Percentiles rank a stretch among this genome's conserved stretches.
These are phyloP conservation scores for Etheostoma cragini DNA, from an alignment of 2,113 vertebrate species.

Conservation along the genomic window DNA sequence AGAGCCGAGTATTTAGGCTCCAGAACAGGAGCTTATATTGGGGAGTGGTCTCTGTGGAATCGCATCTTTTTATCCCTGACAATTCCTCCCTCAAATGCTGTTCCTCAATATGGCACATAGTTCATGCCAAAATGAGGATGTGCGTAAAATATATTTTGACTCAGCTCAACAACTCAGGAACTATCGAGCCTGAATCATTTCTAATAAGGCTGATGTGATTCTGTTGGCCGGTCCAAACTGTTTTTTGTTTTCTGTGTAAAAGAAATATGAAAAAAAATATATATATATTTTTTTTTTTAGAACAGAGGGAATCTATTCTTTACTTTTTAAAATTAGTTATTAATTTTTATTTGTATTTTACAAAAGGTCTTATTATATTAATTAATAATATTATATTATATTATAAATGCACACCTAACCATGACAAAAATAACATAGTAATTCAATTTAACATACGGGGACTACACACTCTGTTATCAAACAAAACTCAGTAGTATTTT, in stretches of 20 bases:
- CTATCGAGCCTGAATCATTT: constrained; percentile 46
- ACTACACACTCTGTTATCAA: neutral
- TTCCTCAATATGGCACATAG: constrained; percentile 27
- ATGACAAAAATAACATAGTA: neutral
- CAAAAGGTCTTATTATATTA: constrained; percentile 10
- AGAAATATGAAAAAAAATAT: neutral
- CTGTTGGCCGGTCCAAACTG: constrained; percentile 44
- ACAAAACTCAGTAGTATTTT: neutral
- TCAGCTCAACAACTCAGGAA: too few species aligned
- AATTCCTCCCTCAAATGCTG: constrained; percentile 35
- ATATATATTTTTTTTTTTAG: too few species aligned
- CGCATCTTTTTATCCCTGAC: constrained; percentile 35
- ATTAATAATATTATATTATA: too few species aligned
- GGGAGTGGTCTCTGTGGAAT: constrained; percentile 38
- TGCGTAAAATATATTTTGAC: constrained; percentile 44
- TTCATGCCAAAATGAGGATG: constrained; percentile 38
- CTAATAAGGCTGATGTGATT: constrained; percentile 45
- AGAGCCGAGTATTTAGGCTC: constrained; percentile 44
- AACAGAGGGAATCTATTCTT: neutral
- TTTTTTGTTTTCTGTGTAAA: constrained; percentile 23
- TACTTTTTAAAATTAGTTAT: neutral
- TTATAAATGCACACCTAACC: neutral
- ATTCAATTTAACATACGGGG: neutral
- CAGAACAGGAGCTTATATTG: constrained; percentile 54
- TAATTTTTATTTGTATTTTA: constrained; percentile 7